Conservation (phyloP, 2,797 vertebrate species). For the Adelosebastes latens region DNA sequence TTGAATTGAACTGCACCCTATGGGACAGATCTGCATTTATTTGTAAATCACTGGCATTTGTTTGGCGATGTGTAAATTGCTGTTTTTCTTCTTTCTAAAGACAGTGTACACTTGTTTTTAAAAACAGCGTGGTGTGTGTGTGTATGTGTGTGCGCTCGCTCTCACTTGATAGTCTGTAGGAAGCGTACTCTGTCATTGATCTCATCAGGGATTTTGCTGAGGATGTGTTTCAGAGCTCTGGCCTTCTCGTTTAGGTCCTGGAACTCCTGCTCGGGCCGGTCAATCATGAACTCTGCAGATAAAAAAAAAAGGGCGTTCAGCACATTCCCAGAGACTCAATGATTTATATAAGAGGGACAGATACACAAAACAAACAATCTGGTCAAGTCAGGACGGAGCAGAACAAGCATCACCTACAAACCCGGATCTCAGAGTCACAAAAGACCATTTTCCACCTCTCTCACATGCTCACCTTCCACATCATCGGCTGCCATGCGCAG, state of each 20-base stretch:
- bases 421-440: background rate
- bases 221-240: slow-evolving; percentile 96
- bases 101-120: background rate
- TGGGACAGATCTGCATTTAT: background rate
- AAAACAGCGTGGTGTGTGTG: background rate
- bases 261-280: slow-evolving; percentile 95
- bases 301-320: background rate
- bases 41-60: background rate
- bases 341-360: background rate
- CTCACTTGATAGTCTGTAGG: slow-evolving; percentile 99
- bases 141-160: background rate
- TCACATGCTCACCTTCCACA: slow-evolving; percentile 87
- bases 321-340: background rate
- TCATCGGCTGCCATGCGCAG: slow-evolving; percentile 98
- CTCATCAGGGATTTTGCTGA: slow-evolving; percentile 98
- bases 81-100: background rate
- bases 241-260: slow-evolving; percentile 97
- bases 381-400: background rate
- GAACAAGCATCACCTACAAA: background rate
- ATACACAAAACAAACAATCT: background rate
- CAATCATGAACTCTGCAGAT: slow-evolving; percentile 93
- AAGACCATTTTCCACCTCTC: background rate
- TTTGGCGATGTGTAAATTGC: background rate
- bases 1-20: too few species aligned
- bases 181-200: slow-evolving; percentile 98